Conservation (phyloP, 1,140 invertebrate species). For the Helicorthomorpha holstii region DNA sequence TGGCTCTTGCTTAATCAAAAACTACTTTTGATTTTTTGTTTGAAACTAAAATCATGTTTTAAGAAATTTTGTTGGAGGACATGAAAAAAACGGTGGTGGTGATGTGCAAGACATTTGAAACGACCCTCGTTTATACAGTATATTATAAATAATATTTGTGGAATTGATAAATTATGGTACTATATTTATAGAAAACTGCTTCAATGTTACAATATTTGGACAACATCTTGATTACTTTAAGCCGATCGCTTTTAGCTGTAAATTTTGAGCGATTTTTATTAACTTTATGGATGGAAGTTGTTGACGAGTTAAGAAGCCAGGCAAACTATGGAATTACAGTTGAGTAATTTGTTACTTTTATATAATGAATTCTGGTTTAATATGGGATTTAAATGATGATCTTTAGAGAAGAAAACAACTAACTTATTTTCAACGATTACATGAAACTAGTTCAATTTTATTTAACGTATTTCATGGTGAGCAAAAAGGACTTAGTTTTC, state of each 20-base stretch:
- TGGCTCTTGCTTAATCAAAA: too few relatives aligned
- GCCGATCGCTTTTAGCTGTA: slow-evolving; percentile 54
- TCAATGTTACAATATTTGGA: slow-evolving; percentile 75
- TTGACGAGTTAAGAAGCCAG: slow-evolving; percentile 27
- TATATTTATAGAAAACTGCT: slow-evolving; percentile 55
- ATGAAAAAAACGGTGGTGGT: too few relatives aligned
- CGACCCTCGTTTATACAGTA: too few relatives aligned
- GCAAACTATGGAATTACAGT: neutral
- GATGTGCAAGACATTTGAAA: too few relatives aligned
- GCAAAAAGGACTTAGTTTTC: slow-evolving; percentile 58
- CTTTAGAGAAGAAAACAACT: slow-evolving; percentile 50
- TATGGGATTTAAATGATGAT: too few relatives aligned
- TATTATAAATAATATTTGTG: too few relatives aligned
- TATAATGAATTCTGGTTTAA: too few relatives aligned
- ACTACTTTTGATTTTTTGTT: too few relatives aligned
- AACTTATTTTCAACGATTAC: slow-evolving; percentile 68
- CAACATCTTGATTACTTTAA: slow-evolving; percentile 55
- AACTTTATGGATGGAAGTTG: slow-evolving; percentile 59
- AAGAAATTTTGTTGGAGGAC: too few relatives aligned
- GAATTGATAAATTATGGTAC: too few relatives aligned
- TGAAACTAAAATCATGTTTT: too few relatives aligned
- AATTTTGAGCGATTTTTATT: slow-evolving; percentile 58
- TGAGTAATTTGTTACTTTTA: too few relatives aligned
- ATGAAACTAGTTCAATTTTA: slow-evolving; percentile 64
- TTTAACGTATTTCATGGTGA: slow-evolving; percentile 79